phyloP scores from a whole-genome alignment of 2,113 vertebrate species.

The Calidris pugnax region DNA sequence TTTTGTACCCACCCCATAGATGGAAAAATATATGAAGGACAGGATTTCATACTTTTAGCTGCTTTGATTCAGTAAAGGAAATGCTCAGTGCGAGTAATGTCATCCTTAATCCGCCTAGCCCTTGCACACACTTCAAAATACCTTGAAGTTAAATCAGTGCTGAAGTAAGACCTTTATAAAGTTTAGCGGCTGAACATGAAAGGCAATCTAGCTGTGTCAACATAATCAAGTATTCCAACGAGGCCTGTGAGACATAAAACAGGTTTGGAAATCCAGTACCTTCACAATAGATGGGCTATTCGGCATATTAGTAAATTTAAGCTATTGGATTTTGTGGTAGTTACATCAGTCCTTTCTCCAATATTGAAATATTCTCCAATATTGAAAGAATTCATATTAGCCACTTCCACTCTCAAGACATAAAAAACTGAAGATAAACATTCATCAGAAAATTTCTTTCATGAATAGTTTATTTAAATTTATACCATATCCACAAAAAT shows the following conservation, averaged over 20 bases:
- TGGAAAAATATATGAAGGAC: not conserved
- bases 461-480: constrained; percentile 72
- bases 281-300: not conserved
- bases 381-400: not conserved
- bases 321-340: not conserved
- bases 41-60: not conserved
- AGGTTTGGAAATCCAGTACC: not conserved
- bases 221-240: not conserved
- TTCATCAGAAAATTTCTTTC: not conserved
- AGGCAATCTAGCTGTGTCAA: not conserved
- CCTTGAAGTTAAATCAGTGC: constrained; percentile 26
- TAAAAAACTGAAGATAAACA: constrained; percentile 10
- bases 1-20: not conserved
- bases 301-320: not conserved
- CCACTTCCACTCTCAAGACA: not conserved
- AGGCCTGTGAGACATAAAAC: not conserved
- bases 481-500: constrained; percentile 56
- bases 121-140: constrained; percentile 16
- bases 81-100: not conserved
- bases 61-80: constrained; percentile 15
- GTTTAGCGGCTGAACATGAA: constrained; percentile 10
- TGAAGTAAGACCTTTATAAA: constrained; percentile 39
- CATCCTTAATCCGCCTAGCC: constrained; percentile 22
- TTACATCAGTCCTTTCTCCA: not conserved
- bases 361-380: not conserved